Conservation (phyloP, 2,113 vertebrate genomes). For the Charadrius vociferus region DNA sequence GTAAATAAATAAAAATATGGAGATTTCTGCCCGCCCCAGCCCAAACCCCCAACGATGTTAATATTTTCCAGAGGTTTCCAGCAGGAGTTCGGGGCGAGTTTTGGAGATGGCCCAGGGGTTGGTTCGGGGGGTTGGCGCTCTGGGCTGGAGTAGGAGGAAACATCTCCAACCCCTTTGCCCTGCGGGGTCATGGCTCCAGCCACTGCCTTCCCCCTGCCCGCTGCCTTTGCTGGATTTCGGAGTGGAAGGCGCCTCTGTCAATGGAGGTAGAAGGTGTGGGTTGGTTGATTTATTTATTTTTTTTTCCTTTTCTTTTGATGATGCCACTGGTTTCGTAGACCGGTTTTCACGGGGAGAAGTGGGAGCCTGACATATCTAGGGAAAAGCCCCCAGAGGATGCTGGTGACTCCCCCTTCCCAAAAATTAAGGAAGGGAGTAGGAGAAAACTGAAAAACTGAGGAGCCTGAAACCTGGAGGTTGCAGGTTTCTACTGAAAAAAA, state of each 20-base stretch:
- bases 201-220: neutral
- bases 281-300: neutral
- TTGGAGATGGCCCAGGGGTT: neutral
- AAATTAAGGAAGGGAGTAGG: no score
- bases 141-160: neutral
- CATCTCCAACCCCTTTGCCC: neutral
- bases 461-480: neutral
- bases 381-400: neutral
- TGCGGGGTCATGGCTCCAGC: neutral
- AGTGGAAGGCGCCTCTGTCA: neutral
- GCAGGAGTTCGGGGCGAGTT: neutral
- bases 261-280: neutral
- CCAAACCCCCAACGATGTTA: neutral
- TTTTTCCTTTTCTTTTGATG: neutral
- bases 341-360: neutral
- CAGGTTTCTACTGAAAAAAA: neutral
- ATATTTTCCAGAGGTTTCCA: slow-evolving; percentile 34
- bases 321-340: neutral
- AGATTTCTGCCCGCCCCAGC: neutral
- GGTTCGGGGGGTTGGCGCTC: slow-evolving; percentile 5
- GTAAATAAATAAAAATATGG: no score
- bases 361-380: fast-evolving
- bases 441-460: neutral
- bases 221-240: neutral
- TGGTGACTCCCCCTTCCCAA: neutral